These are phyloP conservation scores for Elephantulus edwardii DNA, from an alignment of 2,113 vertebrate species.

Conservation along the genomic window DNA sequence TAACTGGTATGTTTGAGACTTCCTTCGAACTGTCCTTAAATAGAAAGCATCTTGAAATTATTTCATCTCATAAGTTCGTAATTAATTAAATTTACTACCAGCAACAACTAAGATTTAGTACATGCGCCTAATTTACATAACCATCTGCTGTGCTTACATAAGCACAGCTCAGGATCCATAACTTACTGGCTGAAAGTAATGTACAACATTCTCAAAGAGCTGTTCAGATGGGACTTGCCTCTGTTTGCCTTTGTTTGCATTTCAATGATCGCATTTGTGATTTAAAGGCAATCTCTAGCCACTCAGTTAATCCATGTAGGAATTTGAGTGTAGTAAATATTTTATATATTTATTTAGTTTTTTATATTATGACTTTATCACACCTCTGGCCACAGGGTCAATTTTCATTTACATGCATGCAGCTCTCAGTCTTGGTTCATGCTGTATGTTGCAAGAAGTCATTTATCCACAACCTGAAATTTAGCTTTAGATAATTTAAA, in stretches of 20 bases:
- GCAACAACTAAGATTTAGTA: slow-evolving; percentile 52
- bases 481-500: not conserved
- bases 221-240: not conserved
- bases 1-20: slow-evolving; percentile 25
- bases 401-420: not conserved
- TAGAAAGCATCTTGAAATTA: slow-evolving; percentile 62
- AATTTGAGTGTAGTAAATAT: not conserved
- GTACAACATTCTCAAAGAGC: not conserved
- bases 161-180: not conserved
- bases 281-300: not conserved
- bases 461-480: not conserved
- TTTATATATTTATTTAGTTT: not conserved
- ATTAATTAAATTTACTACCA: slow-evolving; percentile 73
- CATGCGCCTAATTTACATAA: slow-evolving; percentile 60
- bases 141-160: slow-evolving; percentile 56
- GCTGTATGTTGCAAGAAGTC: not conserved
- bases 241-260: not conserved
- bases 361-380: not conserved
- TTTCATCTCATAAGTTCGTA: slow-evolving; percentile 58
- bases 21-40: slow-evolving; percentile 42
- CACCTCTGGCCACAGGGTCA: not conserved
- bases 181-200: slow-evolving; percentile 24
- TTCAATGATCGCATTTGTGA: not conserved
- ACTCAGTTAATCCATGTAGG: not conserved
- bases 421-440: not conserved